Evolutionary conservation across 2,888 invertebrate species (phyloP).

Genomic region (Cerastoderma edule): DNA sequence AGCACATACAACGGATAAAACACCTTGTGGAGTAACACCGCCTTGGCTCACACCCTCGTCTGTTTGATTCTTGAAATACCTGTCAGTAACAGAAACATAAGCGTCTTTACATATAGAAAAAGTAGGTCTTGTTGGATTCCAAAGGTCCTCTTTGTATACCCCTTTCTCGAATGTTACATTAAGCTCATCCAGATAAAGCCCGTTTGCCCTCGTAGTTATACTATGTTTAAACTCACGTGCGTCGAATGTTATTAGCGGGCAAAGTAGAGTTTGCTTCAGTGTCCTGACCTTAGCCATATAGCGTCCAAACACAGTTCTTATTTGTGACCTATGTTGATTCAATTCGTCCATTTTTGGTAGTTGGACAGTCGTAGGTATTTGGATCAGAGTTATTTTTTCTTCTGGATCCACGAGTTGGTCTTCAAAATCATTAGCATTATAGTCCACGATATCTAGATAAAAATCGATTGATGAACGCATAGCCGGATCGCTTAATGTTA

Average conservation of each 20-base stretch:
- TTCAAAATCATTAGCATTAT: neutral
- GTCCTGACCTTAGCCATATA: conserved; percentile 2
- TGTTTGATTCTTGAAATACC: neutral
- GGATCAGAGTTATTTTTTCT: neutral
- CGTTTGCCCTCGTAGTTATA: neutral
- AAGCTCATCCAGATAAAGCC: neutral
- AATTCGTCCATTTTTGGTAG: neutral
- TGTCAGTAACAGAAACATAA: conserved; percentile 2
- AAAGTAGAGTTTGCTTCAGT: conserved; percentile 11
- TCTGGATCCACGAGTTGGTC: neutral
- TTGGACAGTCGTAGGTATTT: neutral
- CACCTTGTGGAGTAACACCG: conserved; percentile 27
- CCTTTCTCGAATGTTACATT: neutral
- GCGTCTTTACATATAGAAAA: conserved; percentile 14
- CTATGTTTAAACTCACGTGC: conserved; percentile 2
- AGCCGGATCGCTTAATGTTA: neutral
- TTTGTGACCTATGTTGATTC: no score
- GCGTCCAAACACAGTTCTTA: neutral
- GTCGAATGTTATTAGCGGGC: conserved; percentile 4
- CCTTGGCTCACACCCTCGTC: neutral
- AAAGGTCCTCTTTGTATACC: neutral
- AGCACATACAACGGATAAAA: conserved; percentile 38
- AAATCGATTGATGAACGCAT: neutral
- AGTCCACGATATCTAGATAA: neutral
- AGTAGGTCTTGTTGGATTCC: neutral